Base-by-base conservation (phyloP, 92 coral and sea anemone genomes). In the Meandrina meandrites region DNA sequence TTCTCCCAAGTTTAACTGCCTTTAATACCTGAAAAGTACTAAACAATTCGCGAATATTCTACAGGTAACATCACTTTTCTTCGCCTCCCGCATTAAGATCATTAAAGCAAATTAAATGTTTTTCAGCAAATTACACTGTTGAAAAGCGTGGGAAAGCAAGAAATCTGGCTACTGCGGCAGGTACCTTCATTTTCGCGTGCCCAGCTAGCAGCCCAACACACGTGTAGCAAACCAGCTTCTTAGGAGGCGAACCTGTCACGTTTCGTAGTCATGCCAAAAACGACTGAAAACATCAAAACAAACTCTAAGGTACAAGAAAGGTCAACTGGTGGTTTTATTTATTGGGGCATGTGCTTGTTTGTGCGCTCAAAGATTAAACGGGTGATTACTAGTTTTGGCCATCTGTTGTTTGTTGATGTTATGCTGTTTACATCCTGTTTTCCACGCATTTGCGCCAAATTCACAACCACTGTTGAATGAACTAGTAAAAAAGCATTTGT, bases 121-220 rank as follows among this genome's bases (percentile, higher is more conserved):
- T 66, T 66, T 11, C 4, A 24, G 16, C 32, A 66, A 28, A 66
- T 66, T 66, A 9, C 71, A 66, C 71, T 66, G 71, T 66, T 2
- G 1, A 13, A 83, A 72, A 27, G 86, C 79, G 86, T 83, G 73
- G 86, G 86, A 83, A 36, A 83, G 80, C 53, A 22, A 22, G 79
- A 69, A 47, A 82, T 70, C 54, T 70, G 21, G 37, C 15, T 34
- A 31, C 30, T 54, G 53, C 12, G 18, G 27, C 87, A 75, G 80
- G 87, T 84, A 84, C 66, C 34, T 18, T 37, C 28, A 79, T 74
- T 84, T 73, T 24, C 24, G 54, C n/a, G 12, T 34, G 18, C 51
- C 18, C 75, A 35, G 19, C 17, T 13, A 32, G 50, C 37, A 15
- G 79, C 35, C 22, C 2, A 14, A 36, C 19, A 75, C 80, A 74